Evolutionary conservation across 1,140 invertebrate genomes (phyloP), one percentile per base, ranked within the genome.

Genomic region (Drosophila mojavensis): DNA sequence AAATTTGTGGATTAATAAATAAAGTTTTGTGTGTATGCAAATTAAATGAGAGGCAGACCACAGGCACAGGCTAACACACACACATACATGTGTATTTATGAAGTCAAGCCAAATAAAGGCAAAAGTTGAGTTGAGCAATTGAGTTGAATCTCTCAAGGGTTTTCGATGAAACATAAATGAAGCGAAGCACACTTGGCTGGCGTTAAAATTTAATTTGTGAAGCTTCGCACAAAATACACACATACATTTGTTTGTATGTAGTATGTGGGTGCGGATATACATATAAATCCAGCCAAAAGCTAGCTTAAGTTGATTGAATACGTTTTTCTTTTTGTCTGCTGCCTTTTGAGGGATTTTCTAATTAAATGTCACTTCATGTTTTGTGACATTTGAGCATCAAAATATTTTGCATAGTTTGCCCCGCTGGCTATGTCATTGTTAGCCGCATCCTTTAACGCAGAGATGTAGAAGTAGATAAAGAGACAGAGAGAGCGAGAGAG

Each of bases 191-290:
- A 61, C 62, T 71, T 33, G 68, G 50, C 43, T 68, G 53, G 70
- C 68, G 70, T 73, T 68, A 73, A 73, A 73, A 68, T 73, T 73
- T 68, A 68, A 73, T 73, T 73, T 73, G 70, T 61, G 68, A 73
- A 67, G 55, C 55, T 67, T 60, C 17, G 13, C 17, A 58, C 9
- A 43, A 36, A 68, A 28, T 24, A 24, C n/a, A 26, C 20, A 56
- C 24, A 30, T 24, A 24, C 0, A 24, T 24, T 24, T 24, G 20
- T 30, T 30, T 30, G 41, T 48, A 28, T 43, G 11, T n/a, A n/a
- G 13, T 28, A 13, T 28, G n/a, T 64, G 5, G 1, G 33, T 5
- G 33, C 33, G 33, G 0, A 9, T 33, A 9, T 33, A 33, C 7
- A 2, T 33, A 33, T 10, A 20, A 17, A 11, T 50, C 26, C 26